These are phyloP conservation scores for Cynoglossus semilaevis DNA, from an alignment of 2,113 vertebrate genomes.

Conservation along the genomic window DNA sequence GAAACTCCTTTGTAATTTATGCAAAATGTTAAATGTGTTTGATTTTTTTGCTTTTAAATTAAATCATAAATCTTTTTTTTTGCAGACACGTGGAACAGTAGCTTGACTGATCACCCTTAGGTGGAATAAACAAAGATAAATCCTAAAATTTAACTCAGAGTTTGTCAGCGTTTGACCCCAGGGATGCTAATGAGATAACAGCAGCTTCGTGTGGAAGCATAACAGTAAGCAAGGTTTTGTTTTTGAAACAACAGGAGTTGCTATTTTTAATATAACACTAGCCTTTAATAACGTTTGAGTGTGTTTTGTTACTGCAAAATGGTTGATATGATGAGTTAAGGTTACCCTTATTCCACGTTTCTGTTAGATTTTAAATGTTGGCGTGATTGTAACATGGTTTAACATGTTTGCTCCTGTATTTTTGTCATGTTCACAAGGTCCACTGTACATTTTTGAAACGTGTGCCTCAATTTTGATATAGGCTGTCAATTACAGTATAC, in stretches of 20 bases:
- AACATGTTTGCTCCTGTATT: constrained; percentile 26
- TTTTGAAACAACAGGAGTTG: background rate
- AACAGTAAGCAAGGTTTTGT: background rate
- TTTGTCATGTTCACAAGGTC: background rate
- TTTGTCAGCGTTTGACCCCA: constrained; percentile 31
- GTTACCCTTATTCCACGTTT: background rate
- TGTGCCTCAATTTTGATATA: constrained; percentile 13
- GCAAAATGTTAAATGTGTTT: background rate
- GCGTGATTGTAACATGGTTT: constrained; percentile 22
- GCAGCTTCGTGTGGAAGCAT: no score
- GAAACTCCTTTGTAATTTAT: background rate
- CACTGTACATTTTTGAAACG: constrained; percentile 23
- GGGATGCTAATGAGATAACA: constrained; percentile 1
- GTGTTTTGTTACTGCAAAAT: constrained; percentile 1
- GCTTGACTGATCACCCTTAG: constrained; percentile 69
- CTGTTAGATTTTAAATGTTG: background rate
- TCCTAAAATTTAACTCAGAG: constrained; percentile 67
- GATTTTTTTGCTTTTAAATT: background rate
- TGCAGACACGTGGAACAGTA: constrained; percentile 84
- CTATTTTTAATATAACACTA: constrained; percentile 14
- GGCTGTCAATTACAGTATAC: constrained; percentile 26
- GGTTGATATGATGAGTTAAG: background rate
- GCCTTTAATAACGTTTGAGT: background rate
- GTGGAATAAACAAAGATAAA: constrained; percentile 58
- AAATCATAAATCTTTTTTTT: constrained; percentile 61